phyloP scores from a whole-genome alignment of 2,888 invertebrate genomes.

The Disparrhopalites patrizii region DNA sequence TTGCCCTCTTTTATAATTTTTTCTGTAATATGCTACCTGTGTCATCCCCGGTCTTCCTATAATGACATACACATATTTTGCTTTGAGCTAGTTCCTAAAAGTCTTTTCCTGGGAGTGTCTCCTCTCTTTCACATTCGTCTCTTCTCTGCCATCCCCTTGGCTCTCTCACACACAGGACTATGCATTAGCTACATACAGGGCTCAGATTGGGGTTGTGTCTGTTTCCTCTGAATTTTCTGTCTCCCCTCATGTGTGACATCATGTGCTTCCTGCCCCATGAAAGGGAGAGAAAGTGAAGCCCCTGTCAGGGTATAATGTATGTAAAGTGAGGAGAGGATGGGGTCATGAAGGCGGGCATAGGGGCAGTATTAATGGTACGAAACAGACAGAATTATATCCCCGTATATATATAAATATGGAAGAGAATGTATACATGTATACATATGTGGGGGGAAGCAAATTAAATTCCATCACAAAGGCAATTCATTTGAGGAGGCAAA shows the following conservation, averaged over 20 bases:
- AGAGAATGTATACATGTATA: too few relatives aligned
- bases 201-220: too few relatives aligned
- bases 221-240: too few relatives aligned
- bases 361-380: too few relatives aligned
- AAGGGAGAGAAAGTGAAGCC: background rate
- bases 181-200: too few relatives aligned
- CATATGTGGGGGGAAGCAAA: background rate
- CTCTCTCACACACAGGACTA: too few relatives aligned
- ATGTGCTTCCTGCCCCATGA: background rate
- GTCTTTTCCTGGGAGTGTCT: background rate
- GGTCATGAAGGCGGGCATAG: too few relatives aligned
- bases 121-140: background rate
- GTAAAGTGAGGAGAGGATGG: background rate
- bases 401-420: background rate
- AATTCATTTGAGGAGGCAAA: constrained; percentile 4
- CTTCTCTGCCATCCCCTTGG: too few relatives aligned
- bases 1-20: background rate
- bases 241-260: background rate
- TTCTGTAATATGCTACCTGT: background rate
- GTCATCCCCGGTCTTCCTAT: background rate
- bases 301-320: too few relatives aligned
- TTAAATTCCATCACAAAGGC: background rate
- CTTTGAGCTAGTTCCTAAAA: background rate
- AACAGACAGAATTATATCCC: too few relatives aligned
- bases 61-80: background rate